Evolutionary conservation across 2,888 invertebrate species (phyloP).

Genomic region (Eupelmus urozonus): DNA sequence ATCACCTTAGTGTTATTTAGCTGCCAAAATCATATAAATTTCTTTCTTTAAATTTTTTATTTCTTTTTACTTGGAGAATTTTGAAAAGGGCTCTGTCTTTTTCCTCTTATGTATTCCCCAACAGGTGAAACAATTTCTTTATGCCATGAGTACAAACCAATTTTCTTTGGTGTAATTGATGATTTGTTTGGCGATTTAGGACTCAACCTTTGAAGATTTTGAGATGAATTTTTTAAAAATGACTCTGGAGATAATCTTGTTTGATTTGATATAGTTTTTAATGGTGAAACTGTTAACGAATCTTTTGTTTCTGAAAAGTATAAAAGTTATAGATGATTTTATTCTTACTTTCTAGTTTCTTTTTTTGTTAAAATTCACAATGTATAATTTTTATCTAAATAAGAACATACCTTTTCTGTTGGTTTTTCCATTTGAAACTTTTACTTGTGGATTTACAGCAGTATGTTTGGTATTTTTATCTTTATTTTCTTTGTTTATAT

Average conservation of each 20-base stretch:
- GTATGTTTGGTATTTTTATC: conserved; percentile 5
- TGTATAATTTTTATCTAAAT: background rate
- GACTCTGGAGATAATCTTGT: conserved; percentile 46
- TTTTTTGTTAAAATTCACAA: conserved; percentile 5
- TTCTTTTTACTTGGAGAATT: conserved; percentile 54
- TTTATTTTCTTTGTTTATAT: conserved; percentile 37
- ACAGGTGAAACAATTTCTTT: conserved; percentile 61
- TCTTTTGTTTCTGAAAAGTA: conserved; percentile 15
- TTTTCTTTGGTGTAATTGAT: conserved; percentile 37
- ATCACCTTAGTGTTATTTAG: conserved; percentile 36
- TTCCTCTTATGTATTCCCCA: conserved; percentile 61
- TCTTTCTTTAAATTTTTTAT: conserved; percentile 29
- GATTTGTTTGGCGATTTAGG: conserved; percentile 44
- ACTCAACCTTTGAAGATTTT: conserved; percentile 32
- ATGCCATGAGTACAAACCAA: conserved; percentile 44
- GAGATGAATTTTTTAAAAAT: conserved; percentile 17
- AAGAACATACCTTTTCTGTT: conserved; percentile 25
- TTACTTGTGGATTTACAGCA: background rate
- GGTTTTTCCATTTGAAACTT: conserved; percentile 6
- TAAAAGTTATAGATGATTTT: background rate
- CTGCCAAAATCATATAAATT: conserved; percentile 23
- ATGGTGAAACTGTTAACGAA: background rate
- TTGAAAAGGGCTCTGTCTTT: conserved; percentile 56
- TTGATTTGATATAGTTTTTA: conserved; percentile 1
- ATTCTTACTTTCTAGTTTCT: too few relatives aligned